A percentile compares a stretch with the other conserved stretches of the same genome.
Evolutionary conservation across 2,888 invertebrate genomes (phyloP).

Genomic region (Lymantria dispar): DNA sequence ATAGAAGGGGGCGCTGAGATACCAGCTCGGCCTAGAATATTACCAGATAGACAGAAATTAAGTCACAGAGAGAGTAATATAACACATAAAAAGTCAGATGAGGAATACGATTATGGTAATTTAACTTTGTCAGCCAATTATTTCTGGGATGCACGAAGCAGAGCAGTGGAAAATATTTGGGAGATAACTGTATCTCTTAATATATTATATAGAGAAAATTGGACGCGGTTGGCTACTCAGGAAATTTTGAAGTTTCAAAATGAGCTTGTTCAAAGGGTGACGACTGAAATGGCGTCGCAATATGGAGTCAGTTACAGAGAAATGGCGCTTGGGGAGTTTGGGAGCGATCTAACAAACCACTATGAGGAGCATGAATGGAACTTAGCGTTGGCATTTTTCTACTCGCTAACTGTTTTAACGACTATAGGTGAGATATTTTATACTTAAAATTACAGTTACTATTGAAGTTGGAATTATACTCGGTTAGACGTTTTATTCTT

Average conservation of each 20-base stretch:
- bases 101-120: conserved; percentile 66
- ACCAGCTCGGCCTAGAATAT: conserved; percentile 73
- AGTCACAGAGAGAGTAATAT: conserved; percentile 74
- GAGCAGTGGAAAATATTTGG: conserved; percentile 94
- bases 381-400: conserved; percentile 95
- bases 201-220: conserved; percentile 94
- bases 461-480: conserved; percentile 11
- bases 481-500: conserved; percentile 1
- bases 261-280: conserved; percentile 89
- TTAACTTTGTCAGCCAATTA: conserved; percentile 71
- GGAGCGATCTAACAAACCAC: conserved; percentile 66
- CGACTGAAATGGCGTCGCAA: conserved; percentile 88
- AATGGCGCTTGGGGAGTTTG: conserved; percentile 76
- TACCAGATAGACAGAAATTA: conserved; percentile 77
- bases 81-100: conserved; percentile 66
- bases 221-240: conserved; percentile 91
- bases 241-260: conserved; percentile 92
- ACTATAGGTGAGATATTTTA: conserved; percentile 89
- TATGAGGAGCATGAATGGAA: conserved; percentile 90
- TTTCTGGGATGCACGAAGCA: conserved; percentile 76
- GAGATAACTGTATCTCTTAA: conserved; percentile 93
- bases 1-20: conserved; percentile 88
- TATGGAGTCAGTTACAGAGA: conserved; percentile 79
- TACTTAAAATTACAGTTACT: not conserved
- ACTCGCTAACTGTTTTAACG: conserved; percentile 96